Evolutionary conservation across 1,140 invertebrate species (phyloP).

Genomic region (Meloidogyne chitwoodi): DNA sequence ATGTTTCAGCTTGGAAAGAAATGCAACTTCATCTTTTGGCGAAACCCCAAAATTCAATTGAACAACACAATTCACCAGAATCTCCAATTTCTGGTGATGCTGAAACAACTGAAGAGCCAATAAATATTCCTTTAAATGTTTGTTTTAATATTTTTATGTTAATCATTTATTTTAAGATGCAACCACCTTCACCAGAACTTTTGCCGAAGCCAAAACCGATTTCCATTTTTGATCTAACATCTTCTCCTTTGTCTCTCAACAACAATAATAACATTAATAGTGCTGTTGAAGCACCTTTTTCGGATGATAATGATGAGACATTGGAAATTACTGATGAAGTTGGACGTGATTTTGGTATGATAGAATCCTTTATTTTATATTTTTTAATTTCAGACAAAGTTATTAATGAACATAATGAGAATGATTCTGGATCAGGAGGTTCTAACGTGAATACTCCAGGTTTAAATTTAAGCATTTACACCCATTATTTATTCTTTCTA

Average conservation of each 20-base stretch:
- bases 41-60: background rate
- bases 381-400: background rate
- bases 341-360: background rate
- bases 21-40: too few species aligned
- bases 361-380: background rate
- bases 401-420: background rate
- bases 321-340: background rate
- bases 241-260: background rate
- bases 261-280: background rate
- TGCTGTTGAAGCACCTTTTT: background rate
- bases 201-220: background rate
- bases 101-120: background rate
- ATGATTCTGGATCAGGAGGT: background rate
- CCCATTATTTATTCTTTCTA: too few species aligned
- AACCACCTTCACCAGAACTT: background rate
- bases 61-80: background rate
- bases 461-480: too few species aligned
- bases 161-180: background rate
- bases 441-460: background rate
- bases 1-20: background rate
- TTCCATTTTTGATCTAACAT: background rate
- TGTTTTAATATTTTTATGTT: background rate
- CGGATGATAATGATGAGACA: background rate
- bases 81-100: constrained; percentile 10
- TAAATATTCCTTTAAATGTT: background rate